Conservation (phyloP, 2,113 vertebrate species). For the Eptesicus fuscus region DNA sequence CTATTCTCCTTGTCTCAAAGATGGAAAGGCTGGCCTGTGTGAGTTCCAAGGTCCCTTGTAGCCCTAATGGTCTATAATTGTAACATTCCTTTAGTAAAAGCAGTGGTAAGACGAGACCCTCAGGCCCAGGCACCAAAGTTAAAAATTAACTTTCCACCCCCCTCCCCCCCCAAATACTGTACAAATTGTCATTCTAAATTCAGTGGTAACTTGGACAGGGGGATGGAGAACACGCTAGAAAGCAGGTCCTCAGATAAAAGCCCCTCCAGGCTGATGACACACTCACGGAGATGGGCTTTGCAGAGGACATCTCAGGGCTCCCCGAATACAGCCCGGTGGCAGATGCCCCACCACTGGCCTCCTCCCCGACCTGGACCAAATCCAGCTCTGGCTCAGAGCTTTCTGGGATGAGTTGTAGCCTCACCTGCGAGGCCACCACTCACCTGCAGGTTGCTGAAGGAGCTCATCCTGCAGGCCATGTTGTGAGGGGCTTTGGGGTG, state of each 20-base stretch:
- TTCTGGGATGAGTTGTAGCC: no score
- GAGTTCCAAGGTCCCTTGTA: neutral
- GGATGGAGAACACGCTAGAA: neutral
- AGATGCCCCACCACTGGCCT: accelerated
- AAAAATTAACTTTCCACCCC: neutral
- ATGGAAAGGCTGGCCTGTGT: neutral
- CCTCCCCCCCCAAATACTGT: neutral
- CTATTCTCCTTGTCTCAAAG: neutral
- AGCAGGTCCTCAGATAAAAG: neutral
- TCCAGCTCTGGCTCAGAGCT: neutral
- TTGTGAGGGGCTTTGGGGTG: neutral
- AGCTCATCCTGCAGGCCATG: neutral
- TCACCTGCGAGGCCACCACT: accelerated
- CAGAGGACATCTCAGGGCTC: neutral
- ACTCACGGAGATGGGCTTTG: neutral
- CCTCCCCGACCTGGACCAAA: accelerated
- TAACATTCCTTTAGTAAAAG: neutral
- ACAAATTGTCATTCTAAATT: neutral
- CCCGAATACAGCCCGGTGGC: neutral
- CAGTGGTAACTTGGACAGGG: neutral
- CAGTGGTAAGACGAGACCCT: neutral
- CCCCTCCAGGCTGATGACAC: no score
- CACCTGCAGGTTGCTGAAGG: accelerated
- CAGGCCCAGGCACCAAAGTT: neutral
- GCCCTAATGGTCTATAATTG: neutral